Evolutionary conservation across 2,888 invertebrate species (phyloP).

Genomic region (Eupithecia subfuscata): DNA sequence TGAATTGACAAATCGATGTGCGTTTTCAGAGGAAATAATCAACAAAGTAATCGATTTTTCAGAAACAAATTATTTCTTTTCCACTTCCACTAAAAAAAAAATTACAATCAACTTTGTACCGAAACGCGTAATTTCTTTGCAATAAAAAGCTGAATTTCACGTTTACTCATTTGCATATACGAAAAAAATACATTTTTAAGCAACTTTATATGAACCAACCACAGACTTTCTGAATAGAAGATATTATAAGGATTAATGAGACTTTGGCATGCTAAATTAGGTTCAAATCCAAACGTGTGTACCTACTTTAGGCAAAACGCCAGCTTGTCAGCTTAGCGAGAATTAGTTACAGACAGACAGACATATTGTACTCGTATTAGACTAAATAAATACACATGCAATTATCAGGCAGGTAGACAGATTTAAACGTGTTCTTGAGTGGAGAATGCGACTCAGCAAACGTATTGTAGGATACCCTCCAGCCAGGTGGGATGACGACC

Average conservation of each 20-base stretch:
- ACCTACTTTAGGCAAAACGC: conserved; percentile 9
- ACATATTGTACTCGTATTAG: conserved; percentile 1
- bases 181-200: not conserved
- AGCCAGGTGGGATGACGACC: no score
- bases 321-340: conserved; percentile 3
- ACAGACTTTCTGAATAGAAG: not conserved
- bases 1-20: no score
- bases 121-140: no score
- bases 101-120: no score
- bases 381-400: conserved; percentile 2
- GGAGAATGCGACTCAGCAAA: no score
- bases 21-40: no score
- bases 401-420: not conserved
- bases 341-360: not conserved
- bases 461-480: no score
- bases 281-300: not conserved
- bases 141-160: no score
- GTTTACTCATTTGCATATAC: not conserved
- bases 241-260: conserved; percentile 1
- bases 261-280: conserved; percentile 12
- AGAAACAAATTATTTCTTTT: no score
- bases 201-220: not conserved
- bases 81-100: no score
- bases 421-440: no score
- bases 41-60: no score